Percentiles rank a stretch among this genome's conserved stretches.
Evolutionary conservation across 2,113 vertebrate species (phyloP).

Genomic region (Arizona elegans): DNA sequence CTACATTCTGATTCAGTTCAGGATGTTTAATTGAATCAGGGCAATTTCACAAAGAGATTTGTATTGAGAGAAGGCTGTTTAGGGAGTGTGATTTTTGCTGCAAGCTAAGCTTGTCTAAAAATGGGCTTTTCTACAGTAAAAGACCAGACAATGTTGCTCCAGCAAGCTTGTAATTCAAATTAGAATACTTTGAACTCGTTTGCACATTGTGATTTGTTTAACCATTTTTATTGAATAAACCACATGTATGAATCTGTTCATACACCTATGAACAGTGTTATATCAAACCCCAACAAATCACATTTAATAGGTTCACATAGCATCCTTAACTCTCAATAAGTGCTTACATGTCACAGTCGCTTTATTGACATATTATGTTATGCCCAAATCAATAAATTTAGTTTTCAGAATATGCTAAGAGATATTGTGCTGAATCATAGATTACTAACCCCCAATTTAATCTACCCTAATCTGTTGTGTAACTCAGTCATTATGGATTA

Average conservation of each 20-base stretch:
- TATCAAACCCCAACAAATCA: background rate
- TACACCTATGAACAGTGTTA: background rate
- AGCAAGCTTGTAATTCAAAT: background rate
- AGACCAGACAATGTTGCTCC: background rate
- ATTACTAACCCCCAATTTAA: background rate
- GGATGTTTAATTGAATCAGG: background rate
- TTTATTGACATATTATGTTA: background rate
- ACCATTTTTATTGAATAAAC: background rate
- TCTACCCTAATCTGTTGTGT: background rate
- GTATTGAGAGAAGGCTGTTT: background rate
- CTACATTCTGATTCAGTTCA: background rate
- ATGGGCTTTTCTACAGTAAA: background rate
- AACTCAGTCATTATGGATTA: background rate
- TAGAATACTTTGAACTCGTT: background rate
- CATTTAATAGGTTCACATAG: background rate
- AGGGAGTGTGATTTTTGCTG: background rate
- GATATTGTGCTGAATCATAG: background rate
- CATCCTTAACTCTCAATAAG: background rate
- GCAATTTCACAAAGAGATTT: background rate
- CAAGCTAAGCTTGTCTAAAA: background rate
- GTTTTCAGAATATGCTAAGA: background rate
- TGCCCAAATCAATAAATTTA: background rate
- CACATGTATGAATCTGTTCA: background rate
- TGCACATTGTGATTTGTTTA: background rate
- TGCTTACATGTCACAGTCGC: background rate